Conservation (phyloP, 1,140 invertebrate genomes). For the Brachionus angularis region DNA sequence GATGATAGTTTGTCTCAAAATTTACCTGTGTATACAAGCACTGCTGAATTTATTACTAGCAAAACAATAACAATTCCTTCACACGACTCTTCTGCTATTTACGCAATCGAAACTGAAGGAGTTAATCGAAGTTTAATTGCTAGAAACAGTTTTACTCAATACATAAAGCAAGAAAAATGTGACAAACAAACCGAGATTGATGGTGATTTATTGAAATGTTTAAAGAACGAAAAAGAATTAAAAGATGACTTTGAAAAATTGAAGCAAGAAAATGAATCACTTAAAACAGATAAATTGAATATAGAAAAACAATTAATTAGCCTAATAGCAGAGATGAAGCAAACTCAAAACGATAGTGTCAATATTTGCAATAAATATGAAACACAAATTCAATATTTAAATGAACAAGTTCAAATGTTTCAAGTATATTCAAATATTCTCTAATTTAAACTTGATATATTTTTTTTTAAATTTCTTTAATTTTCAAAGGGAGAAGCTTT, state of each 20-base stretch:
- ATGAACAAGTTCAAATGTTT: slow-evolving; percentile 26
- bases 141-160: background rate
- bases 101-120: slow-evolving; percentile 27
- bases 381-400: slow-evolving; percentile 31
- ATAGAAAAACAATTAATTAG: slow-evolving; percentile 17
- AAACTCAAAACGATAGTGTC: slow-evolving; percentile 25
- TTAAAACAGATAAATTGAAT: background rate
- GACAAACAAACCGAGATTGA: slow-evolving; percentile 15
- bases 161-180: background rate
- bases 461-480: background rate
- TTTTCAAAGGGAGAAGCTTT: slow-evolving; percentile 22
- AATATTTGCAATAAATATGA: slow-evolving; percentile 9
- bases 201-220: slow-evolving; percentile 1
- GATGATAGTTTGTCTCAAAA: slow-evolving; percentile 19
- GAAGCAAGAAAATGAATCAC: background rate
- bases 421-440: background rate
- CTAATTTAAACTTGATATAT: background rate
- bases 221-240: slow-evolving; percentile 26
- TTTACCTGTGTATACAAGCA: slow-evolving; percentile 29
- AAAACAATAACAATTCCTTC: slow-evolving; percentile 26
- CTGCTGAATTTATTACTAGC: slow-evolving; percentile 32
- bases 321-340: slow-evolving; percentile 3
- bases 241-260: background rate
- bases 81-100: slow-evolving; percentile 9
- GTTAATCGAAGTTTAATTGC: background rate